Conservation (phyloP, 1,140 invertebrate species). For the Lycorma delicatula region DNA sequence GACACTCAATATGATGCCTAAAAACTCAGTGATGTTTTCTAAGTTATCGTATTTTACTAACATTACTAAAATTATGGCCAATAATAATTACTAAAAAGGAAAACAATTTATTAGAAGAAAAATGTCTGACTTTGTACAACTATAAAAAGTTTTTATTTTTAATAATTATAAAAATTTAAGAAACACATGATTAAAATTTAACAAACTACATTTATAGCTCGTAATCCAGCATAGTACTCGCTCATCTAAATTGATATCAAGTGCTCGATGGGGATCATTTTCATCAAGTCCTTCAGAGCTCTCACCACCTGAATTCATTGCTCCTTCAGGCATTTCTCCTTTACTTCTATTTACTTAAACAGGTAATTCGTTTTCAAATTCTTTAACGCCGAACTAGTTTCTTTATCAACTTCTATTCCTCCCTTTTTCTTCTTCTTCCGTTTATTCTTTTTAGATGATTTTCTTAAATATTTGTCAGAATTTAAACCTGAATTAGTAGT, state of each 20-base stretch:
- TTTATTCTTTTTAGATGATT: conserved; percentile 31
- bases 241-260: conserved; percentile 92
- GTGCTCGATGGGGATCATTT: conserved; percentile 83
- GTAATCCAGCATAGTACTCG: too few species aligned
- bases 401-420: conserved; percentile 36
- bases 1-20: too few species aligned
- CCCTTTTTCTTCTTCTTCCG: conserved; percentile 49
- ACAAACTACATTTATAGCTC: conserved; percentile 7
- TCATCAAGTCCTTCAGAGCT: conserved; percentile 56
- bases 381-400: conserved; percentile 33
- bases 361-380: conserved; percentile 44
- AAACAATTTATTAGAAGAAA: too few species aligned
- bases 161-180: conserved; percentile 11
- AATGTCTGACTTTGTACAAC: too few species aligned
- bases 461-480: too few species aligned
- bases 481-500: too few species aligned
- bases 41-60: too few species aligned
- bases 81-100: too few species aligned
- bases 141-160: too few species aligned
- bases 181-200: too few species aligned
- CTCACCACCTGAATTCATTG: conserved; percentile 73
- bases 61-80: too few species aligned
- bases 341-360: conserved; percentile 50
- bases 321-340: conserved; percentile 92
- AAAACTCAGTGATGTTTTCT: too few species aligned